phyloP scores from a whole-genome alignment of 1,140 invertebrate species.

The Panonychus citri region DNA sequence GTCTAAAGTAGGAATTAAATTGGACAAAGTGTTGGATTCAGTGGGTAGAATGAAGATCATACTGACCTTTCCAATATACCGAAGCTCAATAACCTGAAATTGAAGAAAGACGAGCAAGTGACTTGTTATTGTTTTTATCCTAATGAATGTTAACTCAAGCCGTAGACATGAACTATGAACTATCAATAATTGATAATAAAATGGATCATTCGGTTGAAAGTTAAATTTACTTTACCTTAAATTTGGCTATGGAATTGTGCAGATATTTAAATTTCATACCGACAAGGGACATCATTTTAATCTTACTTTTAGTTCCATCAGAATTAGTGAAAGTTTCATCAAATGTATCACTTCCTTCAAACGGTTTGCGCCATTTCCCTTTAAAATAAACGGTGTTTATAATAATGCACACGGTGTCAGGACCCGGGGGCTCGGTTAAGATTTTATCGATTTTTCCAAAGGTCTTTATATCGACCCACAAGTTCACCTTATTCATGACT shows the following conservation, averaged over 20 bases:
- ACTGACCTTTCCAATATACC: too few relatives aligned
- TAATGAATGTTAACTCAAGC: conserved; percentile 27
- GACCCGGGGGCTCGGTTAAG: not conserved
- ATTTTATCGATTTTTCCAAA: not conserved
- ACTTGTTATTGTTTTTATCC: too few relatives aligned
- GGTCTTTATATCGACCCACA: not conserved
- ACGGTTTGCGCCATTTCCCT: not conserved
- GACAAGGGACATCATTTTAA: not conserved
- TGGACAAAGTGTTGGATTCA: too few relatives aligned
- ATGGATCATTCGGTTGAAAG: too few relatives aligned
- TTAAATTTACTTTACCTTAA: not conserved
- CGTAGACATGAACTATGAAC: too few relatives aligned
- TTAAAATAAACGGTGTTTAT: not conserved
- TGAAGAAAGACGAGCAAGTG: conserved; percentile 20
- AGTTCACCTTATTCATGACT: not conserved
- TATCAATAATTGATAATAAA: too few relatives aligned
- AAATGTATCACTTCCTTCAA: not conserved
- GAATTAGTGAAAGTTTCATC: not conserved
- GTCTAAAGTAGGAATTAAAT: too few relatives aligned
- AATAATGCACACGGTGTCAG: not conserved
- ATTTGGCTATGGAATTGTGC: not conserved
- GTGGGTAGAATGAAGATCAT: too few relatives aligned
- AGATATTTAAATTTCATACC: not conserved
- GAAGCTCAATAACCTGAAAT: too few relatives aligned
- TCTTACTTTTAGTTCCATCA: not conserved